Evolutionary conservation across 2,113 vertebrate genomes (phyloP), one percentile per base, ranked within the genome.

Genomic region (Cephalopterus ornatus): DNA sequence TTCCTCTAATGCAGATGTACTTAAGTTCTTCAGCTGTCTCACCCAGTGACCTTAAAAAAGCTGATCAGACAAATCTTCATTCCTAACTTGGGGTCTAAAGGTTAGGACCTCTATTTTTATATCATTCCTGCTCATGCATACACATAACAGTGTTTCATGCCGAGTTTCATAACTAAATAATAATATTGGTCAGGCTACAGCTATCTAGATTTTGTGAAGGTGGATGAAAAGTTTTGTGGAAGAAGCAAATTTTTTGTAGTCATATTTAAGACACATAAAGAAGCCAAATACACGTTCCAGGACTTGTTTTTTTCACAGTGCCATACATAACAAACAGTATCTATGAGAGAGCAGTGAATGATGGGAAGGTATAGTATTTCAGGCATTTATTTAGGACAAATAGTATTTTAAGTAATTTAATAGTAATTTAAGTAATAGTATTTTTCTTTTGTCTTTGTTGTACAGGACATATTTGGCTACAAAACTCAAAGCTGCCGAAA

Each of bases 391-490:
- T 83, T 74, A 55, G 35, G 26, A 55, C 9, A 71, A 79, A 55
- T 30, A 53, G 14, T 47, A 58, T 67, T 70, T 59, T 59, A 59
- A 37, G n/a, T 24, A 37, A 37, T 59, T 37, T 59, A 59, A 59
- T 59, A 26, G 58, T 26, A 59, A 59, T 35, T 24, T 59, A 59
- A 59, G n/a, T 59, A 37, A 59, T 26, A 26, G 58, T 9, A 33
- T 37, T 89, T 89, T 89, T 37, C 56, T 14, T 10, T 73, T 78
- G 22, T 95, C 70, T 72, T 89, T 97, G 44, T 65, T 50, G 37
- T 72, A 37, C 95, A 98, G 98, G 98, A 98, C 47, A 97, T 98
- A 23, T 98, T 98, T 96, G 98, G 98, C 79, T 98, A 98, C 85
- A 98, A 71, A 92, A 98, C 97, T 24, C 86, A 97, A 30, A 14